phyloP scores from a whole-genome alignment of 2,888 invertebrate genomes.

The Trichogramma evanescens region DNA sequence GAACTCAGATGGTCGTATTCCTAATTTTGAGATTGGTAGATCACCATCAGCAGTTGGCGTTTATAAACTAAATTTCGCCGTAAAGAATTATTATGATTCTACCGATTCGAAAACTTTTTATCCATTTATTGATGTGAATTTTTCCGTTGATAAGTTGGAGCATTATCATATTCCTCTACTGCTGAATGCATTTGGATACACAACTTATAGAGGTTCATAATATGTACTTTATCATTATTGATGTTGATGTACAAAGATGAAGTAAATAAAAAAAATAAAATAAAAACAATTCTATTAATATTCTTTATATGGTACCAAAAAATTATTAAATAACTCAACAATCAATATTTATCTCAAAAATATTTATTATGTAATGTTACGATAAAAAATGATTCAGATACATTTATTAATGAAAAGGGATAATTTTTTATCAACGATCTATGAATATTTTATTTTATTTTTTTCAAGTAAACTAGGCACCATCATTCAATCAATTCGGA shows the following conservation, averaged over 20 bases:
- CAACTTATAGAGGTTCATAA: conserved; percentile 66
- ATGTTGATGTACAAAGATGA: background rate
- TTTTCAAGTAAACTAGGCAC: background rate
- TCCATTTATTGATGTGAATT: conserved; percentile 67
- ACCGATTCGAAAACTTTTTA: conserved; percentile 57
- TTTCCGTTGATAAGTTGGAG: conserved; percentile 54
- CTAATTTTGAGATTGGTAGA: conserved; percentile 50
- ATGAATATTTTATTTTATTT: background rate
- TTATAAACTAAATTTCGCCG: conserved; percentile 66
- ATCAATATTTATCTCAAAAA: too few relatives aligned
- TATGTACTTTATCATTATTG: background rate
- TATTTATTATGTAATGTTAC: too few relatives aligned
- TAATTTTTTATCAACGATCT: background rate
- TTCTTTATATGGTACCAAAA: too few relatives aligned
- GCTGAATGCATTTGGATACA: conserved; percentile 66
- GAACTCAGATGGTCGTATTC: conserved; percentile 59
- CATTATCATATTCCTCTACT: conserved; percentile 70
- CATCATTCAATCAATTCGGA: conserved; percentile 22
- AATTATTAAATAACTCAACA: too few relatives aligned
- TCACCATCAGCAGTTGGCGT: conserved; percentile 56
- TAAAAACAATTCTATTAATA: background rate
- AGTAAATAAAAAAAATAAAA: background rate
- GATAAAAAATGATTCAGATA: too few relatives aligned
- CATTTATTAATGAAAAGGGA: background rate
- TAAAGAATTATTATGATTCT: conserved; percentile 59